Conservation (phyloP, 2,113 vertebrate genomes). For the Pelecanoides urinatrix region DNA sequence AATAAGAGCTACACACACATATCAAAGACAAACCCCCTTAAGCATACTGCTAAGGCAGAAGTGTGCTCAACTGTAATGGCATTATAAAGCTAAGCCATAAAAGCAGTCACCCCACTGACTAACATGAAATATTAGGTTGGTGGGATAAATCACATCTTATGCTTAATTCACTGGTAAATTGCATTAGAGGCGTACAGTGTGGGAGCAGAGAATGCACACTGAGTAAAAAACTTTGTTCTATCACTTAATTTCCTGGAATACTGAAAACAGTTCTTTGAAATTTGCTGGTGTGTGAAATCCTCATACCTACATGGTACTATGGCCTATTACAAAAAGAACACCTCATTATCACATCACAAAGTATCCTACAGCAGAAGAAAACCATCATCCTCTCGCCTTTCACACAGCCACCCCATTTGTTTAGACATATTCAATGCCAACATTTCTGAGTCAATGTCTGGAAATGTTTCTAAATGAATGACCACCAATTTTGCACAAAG, state of each 20-base stretch:
- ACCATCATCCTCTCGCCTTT: not conserved
- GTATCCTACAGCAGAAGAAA: not conserved
- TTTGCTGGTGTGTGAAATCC: conserved; percentile 29
- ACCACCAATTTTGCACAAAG: not conserved
- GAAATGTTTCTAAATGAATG: conserved; percentile 41
- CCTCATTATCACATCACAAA: conserved; percentile 33
- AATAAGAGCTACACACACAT: not conserved
- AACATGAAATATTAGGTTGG: conserved; percentile 59
- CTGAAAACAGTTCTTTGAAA: conserved; percentile 34
- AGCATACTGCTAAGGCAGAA: conserved; percentile 2
- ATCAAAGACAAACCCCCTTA: conserved; percentile 28
- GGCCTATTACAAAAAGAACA: conserved; percentile 1
- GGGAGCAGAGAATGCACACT: conserved; percentile 37
- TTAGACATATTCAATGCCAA: conserved; percentile 2
- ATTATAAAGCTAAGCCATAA: conserved; percentile 37
- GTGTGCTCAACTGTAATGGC: not conserved
- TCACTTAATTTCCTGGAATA: conserved; percentile 43
- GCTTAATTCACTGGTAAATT: conserved; percentile 65
- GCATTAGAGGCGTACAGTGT: conserved; percentile 40
- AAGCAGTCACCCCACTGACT: conserved; percentile 49
- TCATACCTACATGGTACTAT: not conserved
- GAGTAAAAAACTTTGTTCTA: conserved; percentile 52
- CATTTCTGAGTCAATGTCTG: not conserved
- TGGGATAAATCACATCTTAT: conserved; percentile 54
- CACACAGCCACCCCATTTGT: not conserved